Evolutionary conservation across 1,140 invertebrate species (phyloP), one percentile per base, ranked within the genome.

Genomic region (Bombus pascuorum): DNA sequence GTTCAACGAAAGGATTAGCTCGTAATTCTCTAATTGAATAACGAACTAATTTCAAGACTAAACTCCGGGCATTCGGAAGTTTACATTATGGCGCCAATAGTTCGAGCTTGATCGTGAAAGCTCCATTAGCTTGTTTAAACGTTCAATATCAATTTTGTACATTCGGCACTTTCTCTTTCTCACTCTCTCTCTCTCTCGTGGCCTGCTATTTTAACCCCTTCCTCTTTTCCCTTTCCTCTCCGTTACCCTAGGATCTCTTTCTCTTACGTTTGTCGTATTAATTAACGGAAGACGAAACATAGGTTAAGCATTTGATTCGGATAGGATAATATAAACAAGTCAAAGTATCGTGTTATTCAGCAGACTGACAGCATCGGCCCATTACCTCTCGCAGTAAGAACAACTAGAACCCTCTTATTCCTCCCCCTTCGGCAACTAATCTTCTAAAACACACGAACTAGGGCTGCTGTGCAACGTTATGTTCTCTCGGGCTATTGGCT

Each of bases 261-360:
- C 86, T 81, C 78, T 75, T 73, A n/a, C 74, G 62, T 86, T 87
- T 82, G 78, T 53, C 57, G 84, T 90, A 87, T 88, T 91, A 91
- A 91, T 91, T 91, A 90, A 90, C 87, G 84, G 79, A 91, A 90
- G 82, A 89, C 80, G 82, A 86, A 83, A 83, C 82, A 73, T 65
- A 65, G 71, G 80, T 83, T 83, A 62, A 87, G 85, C 53, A 66
- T 78, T 78, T 34, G 25, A 83, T 65, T 81, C 42, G 47, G 88
- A 85, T 53, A 85, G 81, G 85, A 66, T 92, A 91, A 81, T 91
- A 90, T 90, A 92, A 92, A 91, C 89, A 92, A 87, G 88, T 90
- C 87, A 82, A 92, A 92, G 91, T 92, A 92, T 92, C 91, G 91
- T 91, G 90, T 91, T 92, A 92, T 91, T 86, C 80, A 62, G 83